Evolutionary conservation across 2,113 vertebrate genomes (phyloP), one percentile per base, ranked within the genome.

Genomic region (Phrynocephalus versicolor): DNA sequence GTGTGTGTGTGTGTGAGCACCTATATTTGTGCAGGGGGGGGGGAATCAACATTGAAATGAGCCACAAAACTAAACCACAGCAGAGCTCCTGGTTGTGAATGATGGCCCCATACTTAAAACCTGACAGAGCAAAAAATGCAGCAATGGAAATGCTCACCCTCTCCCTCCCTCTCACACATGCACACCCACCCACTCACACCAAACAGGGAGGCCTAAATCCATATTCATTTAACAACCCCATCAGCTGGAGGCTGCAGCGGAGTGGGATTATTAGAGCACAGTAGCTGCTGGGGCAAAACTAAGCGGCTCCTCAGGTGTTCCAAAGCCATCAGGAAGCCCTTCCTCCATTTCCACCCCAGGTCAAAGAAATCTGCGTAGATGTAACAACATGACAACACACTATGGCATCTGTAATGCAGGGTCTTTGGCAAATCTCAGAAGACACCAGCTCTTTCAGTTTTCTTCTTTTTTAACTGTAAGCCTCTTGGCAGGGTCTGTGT

Each of bases 141-240:
- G 73, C 67, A 75, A 70, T 82, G 82, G 67, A 21, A 27, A 23
- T 18, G 1, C 23, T 6, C 30, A 6, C 21, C 16, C 41, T 67
- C 64, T 19, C 80, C 80, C 84, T 89, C 85, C 69, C 64, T 82
- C 83, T 58, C 87, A n/a, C 73, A 78, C 85, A 81, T 65, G 72
- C 57, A 76, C 33, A 30, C 75, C 60, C 71, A 65, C 14, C 25
- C 60, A 21, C 45, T 12, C 7, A 27, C 64, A 67, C 25, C 64
- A 67, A 37, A n/a, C 39, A 69, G 85, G 84, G 88, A 45, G 77
- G 65, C 78, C 79, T 60, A 33, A 69, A 35, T 79, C 81, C 79
- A 60, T 84, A 91, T 87, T 89, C 89, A 93, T 90, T 78, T 77
- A 73, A 69, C 73, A 69, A 69, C 77, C 82, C 76, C 77, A 88